A percentile compares a stretch with the other conserved stretches of the same genome.
phyloP scores from a whole-genome alignment of 1,140 invertebrate species.

The Drosophila navojoa region DNA sequence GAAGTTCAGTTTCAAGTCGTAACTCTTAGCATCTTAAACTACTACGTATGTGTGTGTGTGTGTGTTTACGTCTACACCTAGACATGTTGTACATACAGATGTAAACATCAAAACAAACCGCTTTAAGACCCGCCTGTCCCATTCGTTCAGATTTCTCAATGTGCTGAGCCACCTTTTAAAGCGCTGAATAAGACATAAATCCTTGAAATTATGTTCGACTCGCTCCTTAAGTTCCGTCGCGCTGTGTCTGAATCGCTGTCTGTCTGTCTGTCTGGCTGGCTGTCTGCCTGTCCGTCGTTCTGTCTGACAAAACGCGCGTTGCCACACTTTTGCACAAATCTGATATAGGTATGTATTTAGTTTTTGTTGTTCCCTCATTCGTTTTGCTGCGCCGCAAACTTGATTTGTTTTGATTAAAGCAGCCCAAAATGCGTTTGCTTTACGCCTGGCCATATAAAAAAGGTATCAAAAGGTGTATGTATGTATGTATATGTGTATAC shows the following conservation, averaged over 20 bases:
- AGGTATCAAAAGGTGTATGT: neutral
- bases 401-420: constrained; percentile 67
- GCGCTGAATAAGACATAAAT: constrained; percentile 67
- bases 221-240: constrained; percentile 31
- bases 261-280: neutral
- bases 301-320: constrained; percentile 19
- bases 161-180: constrained; percentile 30
- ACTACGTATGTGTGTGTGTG: neutral
- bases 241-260: constrained; percentile 1
- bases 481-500: neutral
- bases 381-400: constrained; percentile 35
- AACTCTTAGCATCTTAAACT: constrained; percentile 3
- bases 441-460: neutral
- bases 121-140: constrained; percentile 25
- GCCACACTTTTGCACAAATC: constrained; percentile 56
- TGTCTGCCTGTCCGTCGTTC: neutral
- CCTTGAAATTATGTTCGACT: constrained; percentile 60
- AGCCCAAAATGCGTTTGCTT: constrained; percentile 42
- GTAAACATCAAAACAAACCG: constrained; percentile 43
- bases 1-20: neutral
- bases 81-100: constrained; percentile 2
- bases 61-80: neutral
- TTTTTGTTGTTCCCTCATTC: constrained; percentile 28
- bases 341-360: neutral
- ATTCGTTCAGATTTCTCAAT: constrained; percentile 20